Evolutionary conservation across 2,888 invertebrate genomes (phyloP).

Genomic region (Tipula helvola): DNA sequence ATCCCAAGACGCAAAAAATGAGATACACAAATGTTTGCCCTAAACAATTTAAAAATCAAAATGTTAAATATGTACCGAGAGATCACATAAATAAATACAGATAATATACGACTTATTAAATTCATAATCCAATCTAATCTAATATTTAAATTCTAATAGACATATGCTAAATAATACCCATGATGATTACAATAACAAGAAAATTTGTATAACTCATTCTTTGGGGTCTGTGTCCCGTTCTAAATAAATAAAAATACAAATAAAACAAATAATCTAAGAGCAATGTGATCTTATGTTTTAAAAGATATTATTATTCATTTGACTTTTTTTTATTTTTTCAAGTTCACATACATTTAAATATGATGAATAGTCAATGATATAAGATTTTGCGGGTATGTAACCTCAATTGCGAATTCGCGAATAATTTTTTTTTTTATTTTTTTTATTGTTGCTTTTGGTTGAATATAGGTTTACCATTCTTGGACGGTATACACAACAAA

Average conservation of each 20-base stretch:
- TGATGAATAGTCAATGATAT: not conserved
- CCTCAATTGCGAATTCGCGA: not conserved
- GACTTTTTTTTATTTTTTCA: not conserved
- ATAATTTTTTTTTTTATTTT: not conserved
- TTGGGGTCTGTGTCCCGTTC: not conserved
- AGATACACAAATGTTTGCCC: not conserved
- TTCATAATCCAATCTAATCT: not conserved
- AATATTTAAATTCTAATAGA: not conserved
- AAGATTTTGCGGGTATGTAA: not conserved
- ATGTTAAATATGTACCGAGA: not conserved
- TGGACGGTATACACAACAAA: not conserved
- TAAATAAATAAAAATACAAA: not conserved
- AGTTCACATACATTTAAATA: slow-evolving; percentile 4
- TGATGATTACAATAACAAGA: not conserved
- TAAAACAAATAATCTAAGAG: not conserved
- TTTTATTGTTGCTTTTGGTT: not conserved
- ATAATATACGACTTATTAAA: not conserved
- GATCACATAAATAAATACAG: not conserved
- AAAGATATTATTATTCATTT: not conserved
- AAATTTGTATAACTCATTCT: not conserved
- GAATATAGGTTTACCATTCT: not conserved
- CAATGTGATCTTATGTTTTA: not conserved
- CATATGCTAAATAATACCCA: not conserved
- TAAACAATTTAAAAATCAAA: not conserved
- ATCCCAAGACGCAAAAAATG: not conserved